phyloP scores from a whole-genome alignment of 2,113 vertebrate species.

The Scopus umbretta region DNA sequence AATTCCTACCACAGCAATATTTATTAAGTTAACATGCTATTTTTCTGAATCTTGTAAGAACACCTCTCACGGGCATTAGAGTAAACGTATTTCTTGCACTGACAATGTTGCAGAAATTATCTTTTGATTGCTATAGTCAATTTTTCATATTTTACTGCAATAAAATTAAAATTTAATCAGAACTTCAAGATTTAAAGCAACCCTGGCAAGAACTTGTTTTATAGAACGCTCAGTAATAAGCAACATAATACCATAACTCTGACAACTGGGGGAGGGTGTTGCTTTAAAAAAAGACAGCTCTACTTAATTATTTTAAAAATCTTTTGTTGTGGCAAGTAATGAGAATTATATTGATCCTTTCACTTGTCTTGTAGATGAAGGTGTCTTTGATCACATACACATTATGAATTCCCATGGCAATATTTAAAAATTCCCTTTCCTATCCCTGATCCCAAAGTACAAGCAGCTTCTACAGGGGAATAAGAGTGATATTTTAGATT shows the following conservation, averaged over 20 bases:
- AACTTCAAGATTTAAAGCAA: background rate
- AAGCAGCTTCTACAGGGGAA: background rate
- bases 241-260: background rate
- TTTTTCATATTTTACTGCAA: background rate
- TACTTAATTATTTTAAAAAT: background rate
- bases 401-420: background rate
- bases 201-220: background rate
- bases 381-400: background rate
- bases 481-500: background rate
- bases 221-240: background rate
- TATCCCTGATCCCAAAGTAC: background rate
- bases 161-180: slow-evolving; percentile 3
- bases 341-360: background rate
- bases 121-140: background rate
- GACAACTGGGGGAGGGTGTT: background rate
- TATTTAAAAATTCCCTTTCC: background rate
- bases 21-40: background rate
- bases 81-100: background rate
- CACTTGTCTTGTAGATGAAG: background rate
- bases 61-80: background rate
- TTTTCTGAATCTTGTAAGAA: background rate
- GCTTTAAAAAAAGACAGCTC: background rate
- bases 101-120: background rate
- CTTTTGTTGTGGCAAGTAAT: background rate
- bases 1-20: background rate